Conservation (phyloP, 2,113 vertebrate species). For the Pseudolaguvia tuberculata region DNA sequence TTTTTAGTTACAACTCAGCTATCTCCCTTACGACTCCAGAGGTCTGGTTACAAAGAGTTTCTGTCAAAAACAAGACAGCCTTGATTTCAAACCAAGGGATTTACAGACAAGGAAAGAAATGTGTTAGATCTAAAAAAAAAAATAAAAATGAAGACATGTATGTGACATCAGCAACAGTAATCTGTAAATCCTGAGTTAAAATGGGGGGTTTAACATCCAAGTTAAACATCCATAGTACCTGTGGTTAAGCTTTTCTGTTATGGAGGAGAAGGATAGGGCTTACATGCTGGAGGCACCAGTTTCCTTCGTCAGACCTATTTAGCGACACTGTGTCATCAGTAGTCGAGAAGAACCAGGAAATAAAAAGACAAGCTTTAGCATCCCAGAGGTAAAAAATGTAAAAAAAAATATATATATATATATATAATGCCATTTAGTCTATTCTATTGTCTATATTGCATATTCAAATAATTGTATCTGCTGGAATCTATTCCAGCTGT, state of each 20-base stretch:
- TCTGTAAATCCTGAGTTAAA: neutral
- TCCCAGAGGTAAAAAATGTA: slow-evolving; percentile 1
- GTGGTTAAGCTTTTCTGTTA: too few species aligned
- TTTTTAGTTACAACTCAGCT: slow-evolving; percentile 29
- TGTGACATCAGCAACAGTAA: slow-evolving; percentile 4
- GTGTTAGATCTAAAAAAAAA: slow-evolving; percentile 5
- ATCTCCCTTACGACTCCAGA: neutral
- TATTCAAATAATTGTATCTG: too few species aligned
- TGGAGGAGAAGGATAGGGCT: too few species aligned
- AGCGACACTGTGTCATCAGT: too few species aligned
- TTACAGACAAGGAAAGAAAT: slow-evolving; percentile 9
- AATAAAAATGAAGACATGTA: slow-evolving; percentile 1
- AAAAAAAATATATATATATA: neutral
- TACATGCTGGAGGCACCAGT: too few species aligned
- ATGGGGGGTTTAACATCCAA: too few species aligned
- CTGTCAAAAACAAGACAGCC: slow-evolving; percentile 38
- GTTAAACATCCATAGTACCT: too few species aligned
- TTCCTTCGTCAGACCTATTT: too few species aligned
- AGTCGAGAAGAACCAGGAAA: too few species aligned
- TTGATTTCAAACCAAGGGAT: slow-evolving; percentile 35
- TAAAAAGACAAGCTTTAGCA: too few species aligned
- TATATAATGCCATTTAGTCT: slow-evolving; percentile 2
- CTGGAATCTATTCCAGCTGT: too few species aligned
- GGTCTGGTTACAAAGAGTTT: slow-evolving; percentile 3
- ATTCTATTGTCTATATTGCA: neutral